phyloP scores from a whole-genome alignment of 2,888 invertebrate genomes.

The Caenorhabditis sp. region DNA sequence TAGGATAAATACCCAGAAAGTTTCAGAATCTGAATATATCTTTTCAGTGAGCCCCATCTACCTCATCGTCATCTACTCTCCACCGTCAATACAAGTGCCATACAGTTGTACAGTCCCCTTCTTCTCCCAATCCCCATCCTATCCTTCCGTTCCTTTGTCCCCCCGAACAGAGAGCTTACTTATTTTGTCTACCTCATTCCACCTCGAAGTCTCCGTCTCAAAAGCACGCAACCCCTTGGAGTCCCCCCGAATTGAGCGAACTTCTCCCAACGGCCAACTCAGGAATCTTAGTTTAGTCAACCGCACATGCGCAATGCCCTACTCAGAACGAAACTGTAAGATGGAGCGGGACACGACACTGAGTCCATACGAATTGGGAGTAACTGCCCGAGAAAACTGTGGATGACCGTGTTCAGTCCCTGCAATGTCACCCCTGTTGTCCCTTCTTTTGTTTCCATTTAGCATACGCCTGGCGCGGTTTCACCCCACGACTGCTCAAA shows the following conservation, averaged over 20 bases:
- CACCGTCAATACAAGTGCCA: slow-evolving; percentile 25
- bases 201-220: slow-evolving; percentile 37
- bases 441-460: background rate
- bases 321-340: slow-evolving; percentile 15
- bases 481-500: background rate
- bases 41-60: slow-evolving; percentile 2
- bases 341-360: background rate
- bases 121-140: background rate
- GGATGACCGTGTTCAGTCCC: slow-evolving; percentile 5
- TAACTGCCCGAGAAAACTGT: slow-evolving; percentile 18
- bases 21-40: background rate
- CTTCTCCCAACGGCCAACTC: slow-evolving; percentile 7
- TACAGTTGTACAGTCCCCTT: slow-evolving; percentile 34
- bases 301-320: slow-evolving; percentile 11
- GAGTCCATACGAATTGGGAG: slow-evolving; percentile 19
- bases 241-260: slow-evolving; percentile 18
- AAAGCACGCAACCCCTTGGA: slow-evolving; percentile 32
- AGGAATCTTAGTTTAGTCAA: slow-evolving; percentile 16
- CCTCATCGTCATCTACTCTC: slow-evolving; percentile 6
- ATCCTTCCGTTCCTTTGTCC: background rate
- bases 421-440: background rate
- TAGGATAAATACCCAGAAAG: background rate
- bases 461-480: slow-evolving; percentile 1
- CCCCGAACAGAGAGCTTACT: slow-evolving; percentile 11
- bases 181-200: background rate